Evolutionary conservation across 1,140 invertebrate genomes (phyloP), one percentile per base, ranked within the genome.

Genomic region (Cataglyphis hispanica): DNA sequence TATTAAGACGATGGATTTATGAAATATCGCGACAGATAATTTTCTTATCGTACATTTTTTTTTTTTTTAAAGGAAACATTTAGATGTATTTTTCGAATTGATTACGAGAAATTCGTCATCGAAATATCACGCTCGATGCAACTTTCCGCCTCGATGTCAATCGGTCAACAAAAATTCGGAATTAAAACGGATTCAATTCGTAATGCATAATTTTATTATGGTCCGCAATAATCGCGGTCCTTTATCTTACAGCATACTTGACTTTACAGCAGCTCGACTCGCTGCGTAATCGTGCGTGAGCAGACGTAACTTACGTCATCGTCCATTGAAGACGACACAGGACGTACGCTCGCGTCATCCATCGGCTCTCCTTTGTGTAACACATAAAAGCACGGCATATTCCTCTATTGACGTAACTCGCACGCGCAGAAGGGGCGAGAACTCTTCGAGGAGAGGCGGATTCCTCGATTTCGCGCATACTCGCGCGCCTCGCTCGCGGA

Each of bases 231-330:
- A 66, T 22, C 19, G 5, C 64, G 76, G 61, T 27, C 2, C 1
- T 19, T 19, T 10, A 16, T 78, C 34, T 22, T 3, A 27, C 50
- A 1, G 50, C 53, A 46, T 31, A 46, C 78, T 74, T 83, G 78
- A 83, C 72, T 53, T 83, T 83, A 61, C 8, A 72, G 53, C 67
- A 40, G 37, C 46, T 69, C 66, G 50, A 58, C 58, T 58, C 66
- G 22, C 78, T 13, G 78, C 67, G 67, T 83, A 83, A 83, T 83
- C 50, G 53, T 74, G 78, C 78, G 78, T 83, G 67, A 81, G 37
- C 78, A 83, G 67, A 83, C 67, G 67, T 83, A 83, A 83, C 67
- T 83, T 83, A 74, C 78, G 78, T 83, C 78, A 83, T 61, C 78
- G 67, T 61, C 78, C 78, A 83, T 83, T 83, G 78, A 83, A 81